Conservation (phyloP, 1,140 invertebrate species). For the Acromyrmex charruanus region DNA sequence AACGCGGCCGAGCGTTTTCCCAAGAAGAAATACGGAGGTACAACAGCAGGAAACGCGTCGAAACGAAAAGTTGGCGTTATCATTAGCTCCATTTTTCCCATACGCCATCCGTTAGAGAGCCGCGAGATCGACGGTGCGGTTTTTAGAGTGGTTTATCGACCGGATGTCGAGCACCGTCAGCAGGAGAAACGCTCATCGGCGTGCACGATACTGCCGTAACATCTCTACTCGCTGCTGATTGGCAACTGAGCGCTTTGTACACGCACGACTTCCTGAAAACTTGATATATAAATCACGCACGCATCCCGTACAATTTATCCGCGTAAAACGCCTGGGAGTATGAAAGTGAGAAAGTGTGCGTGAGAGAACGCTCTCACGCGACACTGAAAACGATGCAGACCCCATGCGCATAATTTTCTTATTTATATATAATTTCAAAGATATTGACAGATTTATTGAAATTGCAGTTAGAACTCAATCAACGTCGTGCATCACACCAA, state of each 20-base stretch:
- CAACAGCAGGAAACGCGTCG: neutral
- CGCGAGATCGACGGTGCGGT: slow-evolving; percentile 4
- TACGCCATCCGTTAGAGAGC: neutral
- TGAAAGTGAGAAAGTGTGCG: slow-evolving; percentile 7
- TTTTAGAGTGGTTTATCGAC: slow-evolving; percentile 56
- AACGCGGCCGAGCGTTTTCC: neutral
- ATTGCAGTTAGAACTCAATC: neutral
- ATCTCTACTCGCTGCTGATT: slow-evolving; percentile 24
- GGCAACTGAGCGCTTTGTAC: slow-evolving; percentile 32
- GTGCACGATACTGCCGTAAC: slow-evolving; percentile 33
- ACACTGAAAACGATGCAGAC: neutral
- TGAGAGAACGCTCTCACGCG: slow-evolving; percentile 37
- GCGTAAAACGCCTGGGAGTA: slow-evolving; percentile 61
- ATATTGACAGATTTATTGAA: slow-evolving; percentile 33
- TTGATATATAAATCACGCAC: slow-evolving; percentile 23
- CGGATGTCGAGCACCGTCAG: slow-evolving; percentile 41
- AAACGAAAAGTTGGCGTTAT: slow-evolving; percentile 31
- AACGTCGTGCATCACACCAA: neutral
- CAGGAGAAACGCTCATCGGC: slow-evolving; percentile 25
- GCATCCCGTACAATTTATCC: slow-evolving; percentile 73
- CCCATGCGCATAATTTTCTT: neutral
- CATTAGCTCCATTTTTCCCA: slow-evolving; percentile 21
- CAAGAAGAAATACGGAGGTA: neutral
- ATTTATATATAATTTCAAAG: neutral
- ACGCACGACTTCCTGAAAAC: slow-evolving; percentile 46